A percentile compares a stretch with the other conserved stretches of the same genome.
phyloP scores from a whole-genome alignment of 2,113 vertebrate genomes.

The Aramus guarauna region DNA sequence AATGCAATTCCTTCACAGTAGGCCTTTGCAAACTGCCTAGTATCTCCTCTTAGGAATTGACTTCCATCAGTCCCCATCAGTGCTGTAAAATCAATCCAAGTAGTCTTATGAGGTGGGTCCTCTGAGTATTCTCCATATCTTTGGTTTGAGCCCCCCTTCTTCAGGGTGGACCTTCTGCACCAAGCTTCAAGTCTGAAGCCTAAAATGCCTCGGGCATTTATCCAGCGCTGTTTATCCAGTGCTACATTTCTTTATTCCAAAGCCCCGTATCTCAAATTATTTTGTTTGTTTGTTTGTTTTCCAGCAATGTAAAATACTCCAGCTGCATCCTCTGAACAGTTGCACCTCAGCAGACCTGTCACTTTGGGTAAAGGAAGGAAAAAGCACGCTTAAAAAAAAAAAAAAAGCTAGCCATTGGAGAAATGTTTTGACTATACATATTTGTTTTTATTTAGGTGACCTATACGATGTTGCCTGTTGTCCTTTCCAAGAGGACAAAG shows the following conservation, averaged over 20 bases:
- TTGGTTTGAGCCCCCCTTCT: background rate
- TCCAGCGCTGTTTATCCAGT: background rate
- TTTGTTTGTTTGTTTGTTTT: background rate
- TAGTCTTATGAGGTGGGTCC: background rate
- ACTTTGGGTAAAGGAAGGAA: background rate
- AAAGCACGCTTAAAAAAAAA: background rate
- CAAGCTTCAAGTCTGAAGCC: background rate
- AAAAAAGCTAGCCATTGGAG: background rate
- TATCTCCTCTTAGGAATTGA: background rate
- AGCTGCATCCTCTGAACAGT: background rate
- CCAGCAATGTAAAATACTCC: background rate
- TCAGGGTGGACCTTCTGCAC: background rate
- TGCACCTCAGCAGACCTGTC: background rate
- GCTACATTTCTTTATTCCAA: background rate
- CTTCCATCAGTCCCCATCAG: background rate
- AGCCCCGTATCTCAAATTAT: background rate
- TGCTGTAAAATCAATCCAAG: background rate
- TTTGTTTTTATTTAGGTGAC: background rate
- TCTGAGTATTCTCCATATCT: background rate
- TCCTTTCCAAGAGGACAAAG: constrained; percentile 32
- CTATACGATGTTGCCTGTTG: background rate
- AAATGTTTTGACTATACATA: background rate
- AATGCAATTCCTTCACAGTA: background rate
- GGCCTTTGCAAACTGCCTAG: background rate
- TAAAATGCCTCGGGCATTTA: background rate